Evolutionary conservation across 2,797 vertebrate species (phyloP), one percentile per base, ranked within the genome.

Genomic region (Luscinia megarhynchos): DNA sequence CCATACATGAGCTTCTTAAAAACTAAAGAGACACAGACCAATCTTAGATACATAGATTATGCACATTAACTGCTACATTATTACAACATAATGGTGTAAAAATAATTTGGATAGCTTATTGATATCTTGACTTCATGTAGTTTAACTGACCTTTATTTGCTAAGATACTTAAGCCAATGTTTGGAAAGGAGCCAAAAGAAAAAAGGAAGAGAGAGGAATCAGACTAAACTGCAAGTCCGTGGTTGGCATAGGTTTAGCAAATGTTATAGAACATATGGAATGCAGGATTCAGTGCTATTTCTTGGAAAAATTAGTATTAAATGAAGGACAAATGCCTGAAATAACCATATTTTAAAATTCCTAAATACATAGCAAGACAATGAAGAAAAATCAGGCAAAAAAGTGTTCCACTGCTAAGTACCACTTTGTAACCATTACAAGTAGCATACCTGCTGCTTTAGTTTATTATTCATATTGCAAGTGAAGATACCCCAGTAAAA

Each of bases 81-180:
- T 89, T 93, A 66, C 74, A 92, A 81, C n/a, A 16, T 48, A 86
- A 88, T 36, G 55, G 69, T 63, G 45, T 54, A 91, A 94, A 96
- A 94, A 83, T 79, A 19, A 34, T 74, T 95, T 84, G 70, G 67
- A 74, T 87, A 92, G 81, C 29, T 88, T 87, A 84, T 41, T 95
- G 76, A 86, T 88, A 92, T 57, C 36, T 85, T 74, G 36, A 84
- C 58, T 93, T 64, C 15, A 77, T 45, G 73, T 93, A 73, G 94
- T 94, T 93, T 89, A 90, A 89, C 70, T 92, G 94, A 96, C 58
- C 45, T 43, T 89, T 96, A 85, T 78, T 97, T 95, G 59, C 73
- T 87, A 78, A 88, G 57, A 29, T 70, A 84, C 7, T 64, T 68
- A 92, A 90, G 63, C 46, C 58, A 72, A 38, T 54, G 55, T 90